phyloP scores from a whole-genome alignment of 2,797 vertebrate species.

The Melanotaenia maccullochi region DNA sequence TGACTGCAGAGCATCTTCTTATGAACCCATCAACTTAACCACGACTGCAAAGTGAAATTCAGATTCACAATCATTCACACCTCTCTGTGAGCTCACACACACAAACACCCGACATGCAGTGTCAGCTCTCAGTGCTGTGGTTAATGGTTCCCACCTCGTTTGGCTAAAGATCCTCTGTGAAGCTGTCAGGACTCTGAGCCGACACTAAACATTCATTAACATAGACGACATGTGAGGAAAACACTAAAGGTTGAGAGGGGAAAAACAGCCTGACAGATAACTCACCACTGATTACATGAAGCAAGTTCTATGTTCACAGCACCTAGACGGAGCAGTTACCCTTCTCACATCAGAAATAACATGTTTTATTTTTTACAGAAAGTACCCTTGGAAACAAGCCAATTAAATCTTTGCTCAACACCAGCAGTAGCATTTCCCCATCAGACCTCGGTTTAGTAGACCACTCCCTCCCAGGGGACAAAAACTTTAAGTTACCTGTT shows the following conservation, averaged over 20 bases:
- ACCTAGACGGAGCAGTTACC: not conserved
- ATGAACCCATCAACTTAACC: not conserved
- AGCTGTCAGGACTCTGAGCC: conserved; percentile 48
- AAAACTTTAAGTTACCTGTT: not conserved
- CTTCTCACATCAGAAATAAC: no score
- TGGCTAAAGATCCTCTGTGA: conserved; percentile 77
- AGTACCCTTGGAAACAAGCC: not conserved
- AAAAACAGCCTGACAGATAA: conserved; percentile 4
- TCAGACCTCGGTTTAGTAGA: not conserved
- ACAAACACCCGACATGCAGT: conserved; percentile 47
- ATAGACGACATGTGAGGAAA: conserved; percentile 46
- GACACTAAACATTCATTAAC: conserved; percentile 52
- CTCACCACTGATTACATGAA: not conserved
- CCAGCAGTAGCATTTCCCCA: not conserved
- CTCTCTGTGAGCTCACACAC: conserved; percentile 41
- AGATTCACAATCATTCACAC: conserved; percentile 38
- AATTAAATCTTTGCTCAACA: not conserved
- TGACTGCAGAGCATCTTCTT: not conserved
- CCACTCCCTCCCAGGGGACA: not conserved
- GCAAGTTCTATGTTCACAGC: not conserved
- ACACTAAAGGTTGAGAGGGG: conserved; percentile 39
- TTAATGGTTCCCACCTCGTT: conserved; percentile 80
- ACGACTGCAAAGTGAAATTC: not conserved
- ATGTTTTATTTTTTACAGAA: not conserved
- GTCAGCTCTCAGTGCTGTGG: conserved; percentile 41